Evolutionary conservation across 2,888 invertebrate genomes (phyloP), one percentile per base, ranked within the genome.

Genomic region (Dynastes tityus): DNA sequence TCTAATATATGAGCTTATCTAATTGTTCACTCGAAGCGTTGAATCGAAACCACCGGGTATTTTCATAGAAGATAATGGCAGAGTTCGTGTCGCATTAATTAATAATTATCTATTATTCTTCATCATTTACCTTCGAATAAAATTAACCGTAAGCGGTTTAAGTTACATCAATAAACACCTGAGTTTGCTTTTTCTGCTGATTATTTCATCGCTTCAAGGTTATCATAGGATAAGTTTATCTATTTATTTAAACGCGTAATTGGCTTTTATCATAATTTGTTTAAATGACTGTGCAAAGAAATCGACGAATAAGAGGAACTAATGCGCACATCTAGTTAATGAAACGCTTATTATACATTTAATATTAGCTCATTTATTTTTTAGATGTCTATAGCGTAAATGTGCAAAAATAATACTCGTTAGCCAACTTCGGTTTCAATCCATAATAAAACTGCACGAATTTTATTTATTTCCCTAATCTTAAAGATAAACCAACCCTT

Each of bases 101-200:
- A 11, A 63, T 63, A 63, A 63, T 63, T 32, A 63, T 27, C 63
- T 63, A 63, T 63, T 63, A 63, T 63, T 32, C 63, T 37, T 63
- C 27, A 45, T 45, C 45, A 32, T 63, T 63, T 29, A 32, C 63
- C 63, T 63, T 29, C 63, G 22, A 58, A 58, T 16, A 22, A 58
- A 58, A 58, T 58, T 16, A 58, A 53, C 16, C 53, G 22, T 16
- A 58, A 8, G 16, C 13, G 22, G 8, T 58, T 16, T n/a, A 53
- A 55, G 16, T 45, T 45, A 45, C 45, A 11, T 45, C 45, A 8
- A 45, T 55, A 55, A 55, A 55, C 55, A 55, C 55, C 55, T 55
- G 55, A 55, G 55, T n/a, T 16, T 22, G 55, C 13, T 55, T 55
- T 22, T 55, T 55, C n/a, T 22, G 55, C n/a, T 22, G 55, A 45